phyloP scores from a whole-genome alignment of 1,140 invertebrate species.

The Halotydeus destructor region DNA sequence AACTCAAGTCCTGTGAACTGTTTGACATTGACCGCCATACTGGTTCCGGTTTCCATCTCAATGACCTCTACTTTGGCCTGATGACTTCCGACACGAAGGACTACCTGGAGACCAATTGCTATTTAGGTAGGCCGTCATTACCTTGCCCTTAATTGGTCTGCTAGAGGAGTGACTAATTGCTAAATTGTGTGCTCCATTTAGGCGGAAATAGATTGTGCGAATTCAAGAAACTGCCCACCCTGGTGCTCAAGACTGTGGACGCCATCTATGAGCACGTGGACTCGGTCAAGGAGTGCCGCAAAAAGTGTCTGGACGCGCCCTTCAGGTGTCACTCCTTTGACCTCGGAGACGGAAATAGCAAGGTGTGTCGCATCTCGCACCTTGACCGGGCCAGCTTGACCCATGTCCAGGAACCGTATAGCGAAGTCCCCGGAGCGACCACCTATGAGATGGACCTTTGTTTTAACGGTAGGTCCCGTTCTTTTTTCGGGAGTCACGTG shows the following conservation, averaged over 20 bases:
- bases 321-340: conserved; percentile 74
- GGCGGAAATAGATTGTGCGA: conserved; percentile 40
- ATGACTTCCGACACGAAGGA: conserved; percentile 16
- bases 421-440: conserved; percentile 44
- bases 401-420: conserved; percentile 61
- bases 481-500: neutral
- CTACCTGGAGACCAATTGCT: conserved; percentile 30
- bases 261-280: conserved; percentile 64
- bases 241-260: conserved; percentile 78
- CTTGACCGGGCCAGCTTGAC: conserved; percentile 66
- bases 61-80: conserved; percentile 13
- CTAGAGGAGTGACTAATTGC: too few relatives aligned
- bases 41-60: conserved; percentile 1
- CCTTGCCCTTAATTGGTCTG: too few relatives aligned
- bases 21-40: conserved; percentile 60
- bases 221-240: conserved; percentile 63
- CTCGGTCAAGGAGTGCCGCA: conserved; percentile 53
- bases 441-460: neutral
- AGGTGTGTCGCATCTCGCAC: conserved; percentile 73
- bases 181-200: too few relatives aligned
- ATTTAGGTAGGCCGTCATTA: conserved; percentile 24
- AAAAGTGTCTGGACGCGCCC: conserved; percentile 63
- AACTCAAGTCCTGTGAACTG: conserved; percentile 56
- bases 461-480: neutral
- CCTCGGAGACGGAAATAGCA: conserved; percentile 69